Base-by-base conservation (phyloP, 2,113 vertebrate genomes). In the Saguinus midas region DNA sequence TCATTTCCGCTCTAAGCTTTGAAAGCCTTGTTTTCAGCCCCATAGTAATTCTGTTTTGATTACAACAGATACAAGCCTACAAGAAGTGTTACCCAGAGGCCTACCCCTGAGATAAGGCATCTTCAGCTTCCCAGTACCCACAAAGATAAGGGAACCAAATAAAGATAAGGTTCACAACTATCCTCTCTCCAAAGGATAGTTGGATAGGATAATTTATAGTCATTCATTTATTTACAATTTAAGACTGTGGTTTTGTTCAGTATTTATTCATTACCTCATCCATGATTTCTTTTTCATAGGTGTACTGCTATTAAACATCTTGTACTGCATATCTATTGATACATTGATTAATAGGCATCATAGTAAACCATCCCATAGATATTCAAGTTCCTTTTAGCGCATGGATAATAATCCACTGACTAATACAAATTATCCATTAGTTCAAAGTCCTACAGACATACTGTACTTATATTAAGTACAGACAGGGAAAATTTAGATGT, bases 321-420 rank as follows among this genome's bases (percentile, higher is more conserved):
- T 13, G 50, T 89, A 1, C 23, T n/a, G 23, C 37, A 12, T 4
- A 1, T 8, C n/a, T 37, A 0, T 4, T 27, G 27, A 52, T 20
- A 43, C 29, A 11, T 0, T 17, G 50, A n/a, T 29, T 37, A 17
- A 4, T 3, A 43, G 25, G 9, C 55, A 18, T 16, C 9, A 16
- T 8, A 29, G 13, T 13, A 10, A 58, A 20, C 3, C 3, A 10
- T 50, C 16, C 21, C 32, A 17, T 8, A 32, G 35, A 8, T 1
- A 5, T 0, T 3, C 10, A n/a, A 40, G 25, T 7, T 27, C 40
- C 80, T 23, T 52, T n/a, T 23, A 8, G 5, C 8, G 20, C 25
- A 3, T 35, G 66, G 18, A 18, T 32, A 18, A 48, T 25, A 57
- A 73, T 12, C 12, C 58, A 83, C 35, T 3, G 10, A 25, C 64